Percentiles rank a stretch among this genome's conserved stretches.
Conservation (phyloP, 1,140 invertebrate species). For the Lerema accius region DNA sequence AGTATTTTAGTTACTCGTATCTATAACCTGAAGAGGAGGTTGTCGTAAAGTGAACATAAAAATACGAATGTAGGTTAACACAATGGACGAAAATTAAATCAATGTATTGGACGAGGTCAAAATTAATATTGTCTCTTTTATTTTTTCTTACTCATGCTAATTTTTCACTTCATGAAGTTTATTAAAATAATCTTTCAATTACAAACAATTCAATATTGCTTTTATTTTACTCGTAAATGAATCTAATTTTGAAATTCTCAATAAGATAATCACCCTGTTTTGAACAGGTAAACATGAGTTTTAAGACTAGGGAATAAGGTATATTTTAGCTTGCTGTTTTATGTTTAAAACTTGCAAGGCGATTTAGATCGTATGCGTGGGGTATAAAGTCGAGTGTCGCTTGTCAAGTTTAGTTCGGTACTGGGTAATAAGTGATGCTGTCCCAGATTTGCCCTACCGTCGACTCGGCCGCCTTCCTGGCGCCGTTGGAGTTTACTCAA, state of each 20-base stretch:
- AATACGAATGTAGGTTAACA: too few relatives aligned
- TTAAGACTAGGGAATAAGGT: slow-evolving; percentile 1
- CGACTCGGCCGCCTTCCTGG: slow-evolving; percentile 32
- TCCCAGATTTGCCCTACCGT: slow-evolving; percentile 27
- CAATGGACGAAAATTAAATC: too few relatives aligned
- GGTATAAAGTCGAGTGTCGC: neutral
- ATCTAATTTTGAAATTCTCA: slow-evolving; percentile 20
- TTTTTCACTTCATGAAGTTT: neutral
- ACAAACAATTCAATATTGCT: slow-evolving; percentile 15
- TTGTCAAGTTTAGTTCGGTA: neutral
- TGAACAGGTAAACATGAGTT: neutral
- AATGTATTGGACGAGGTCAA: too few relatives aligned
- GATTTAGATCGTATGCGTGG: neutral
- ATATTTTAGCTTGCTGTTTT: neutral
- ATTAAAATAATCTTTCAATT: slow-evolving; percentile 27
- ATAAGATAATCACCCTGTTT: slow-evolving; percentile 16
- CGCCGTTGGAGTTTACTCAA: slow-evolving; percentile 25
- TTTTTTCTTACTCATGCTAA: too few relatives aligned
- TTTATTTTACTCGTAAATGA: slow-evolving; percentile 22
- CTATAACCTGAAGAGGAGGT: too few relatives aligned
- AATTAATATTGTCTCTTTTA: too few relatives aligned
- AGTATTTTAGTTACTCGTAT: too few relatives aligned
- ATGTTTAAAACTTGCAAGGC: neutral
- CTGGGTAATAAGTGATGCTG: slow-evolving; percentile 14
- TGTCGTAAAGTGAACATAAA: too few relatives aligned